phyloP scores from a whole-genome alignment of 1,140 invertebrate species.

The Sinella curviseta region DNA sequence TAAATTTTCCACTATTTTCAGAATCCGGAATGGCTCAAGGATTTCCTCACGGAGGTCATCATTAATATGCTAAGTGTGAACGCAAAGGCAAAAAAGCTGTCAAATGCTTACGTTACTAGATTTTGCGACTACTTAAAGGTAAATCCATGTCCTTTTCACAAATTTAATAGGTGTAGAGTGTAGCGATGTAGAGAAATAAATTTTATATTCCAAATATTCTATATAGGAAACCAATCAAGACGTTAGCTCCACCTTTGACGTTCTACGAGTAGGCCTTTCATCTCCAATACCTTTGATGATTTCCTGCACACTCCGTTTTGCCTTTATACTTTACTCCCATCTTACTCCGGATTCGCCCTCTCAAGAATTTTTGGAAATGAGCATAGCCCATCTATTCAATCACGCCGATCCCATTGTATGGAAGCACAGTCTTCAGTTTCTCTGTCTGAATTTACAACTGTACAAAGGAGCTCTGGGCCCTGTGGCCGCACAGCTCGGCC shows the following conservation, averaged over 20 bases:
- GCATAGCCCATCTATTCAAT: conserved; percentile 11
- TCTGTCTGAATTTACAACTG: conserved; percentile 43
- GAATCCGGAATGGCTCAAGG: conserved; percentile 23
- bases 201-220: neutral
- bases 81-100: conserved; percentile 39
- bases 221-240: neutral
- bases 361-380: conserved; percentile 25
- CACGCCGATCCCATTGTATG: neutral
- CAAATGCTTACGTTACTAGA: conserved; percentile 18
- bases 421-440: conserved; percentile 39
- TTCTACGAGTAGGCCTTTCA: neutral
- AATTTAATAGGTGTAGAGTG: no score
- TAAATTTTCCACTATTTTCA: neutral
- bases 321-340: conserved; percentile 28
- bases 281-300: conserved; percentile 9
- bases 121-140: conserved; percentile 36
- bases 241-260: neutral
- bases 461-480: conserved; percentile 44
- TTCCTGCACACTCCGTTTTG: conserved; percentile 42
- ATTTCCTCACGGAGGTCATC: conserved; percentile 46
- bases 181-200: no score
- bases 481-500: conserved; percentile 34
- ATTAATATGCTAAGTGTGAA: conserved; percentile 47
- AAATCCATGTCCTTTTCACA: no score
- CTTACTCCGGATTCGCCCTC: conserved; percentile 31